A percentile compares a stretch with the other conserved stretches of the same genome.
Conservation (phyloP, 2,113 vertebrate species). For the Eurystomus gularis region DNA sequence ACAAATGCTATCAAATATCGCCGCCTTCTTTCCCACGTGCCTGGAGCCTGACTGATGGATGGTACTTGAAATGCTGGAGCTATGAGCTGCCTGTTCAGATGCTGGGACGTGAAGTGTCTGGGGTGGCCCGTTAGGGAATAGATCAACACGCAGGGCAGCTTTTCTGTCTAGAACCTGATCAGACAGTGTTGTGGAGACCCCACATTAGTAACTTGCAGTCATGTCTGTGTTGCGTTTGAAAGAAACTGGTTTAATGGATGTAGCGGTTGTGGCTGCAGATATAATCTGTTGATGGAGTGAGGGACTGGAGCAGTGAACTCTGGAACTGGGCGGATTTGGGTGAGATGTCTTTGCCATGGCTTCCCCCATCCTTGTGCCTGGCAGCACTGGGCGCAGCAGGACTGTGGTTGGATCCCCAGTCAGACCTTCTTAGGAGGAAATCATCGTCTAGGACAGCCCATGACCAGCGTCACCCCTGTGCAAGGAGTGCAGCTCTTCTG, state of each 20-base stretch:
- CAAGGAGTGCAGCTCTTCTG: neutral
- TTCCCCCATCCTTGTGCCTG: neutral
- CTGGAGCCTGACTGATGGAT: neutral
- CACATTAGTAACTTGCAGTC: neutral
- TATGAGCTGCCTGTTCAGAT: fast-evolving
- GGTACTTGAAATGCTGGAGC: neutral
- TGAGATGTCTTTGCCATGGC: neutral
- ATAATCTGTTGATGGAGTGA: neutral
- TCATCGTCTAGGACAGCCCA: fast-evolving
- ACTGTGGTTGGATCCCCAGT: neutral
- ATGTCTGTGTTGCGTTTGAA: neutral
- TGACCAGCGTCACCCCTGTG: neutral
- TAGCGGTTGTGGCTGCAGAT: neutral
- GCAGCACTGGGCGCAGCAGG: neutral
- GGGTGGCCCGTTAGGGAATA: neutral
- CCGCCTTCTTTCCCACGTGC: neutral
- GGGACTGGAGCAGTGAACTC: neutral
- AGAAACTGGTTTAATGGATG: neutral
- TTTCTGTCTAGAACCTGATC: neutral
- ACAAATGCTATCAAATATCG: neutral
- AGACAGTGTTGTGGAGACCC: neutral
- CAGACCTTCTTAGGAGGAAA: neutral
- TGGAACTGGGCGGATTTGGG: neutral
- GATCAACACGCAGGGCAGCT: neutral
- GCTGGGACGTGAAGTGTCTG: neutral